These are phyloP conservation scores for Cephalopachus bancanus DNA, from an alignment of 2,797 vertebrate genomes.

Conservation along the genomic window DNA sequence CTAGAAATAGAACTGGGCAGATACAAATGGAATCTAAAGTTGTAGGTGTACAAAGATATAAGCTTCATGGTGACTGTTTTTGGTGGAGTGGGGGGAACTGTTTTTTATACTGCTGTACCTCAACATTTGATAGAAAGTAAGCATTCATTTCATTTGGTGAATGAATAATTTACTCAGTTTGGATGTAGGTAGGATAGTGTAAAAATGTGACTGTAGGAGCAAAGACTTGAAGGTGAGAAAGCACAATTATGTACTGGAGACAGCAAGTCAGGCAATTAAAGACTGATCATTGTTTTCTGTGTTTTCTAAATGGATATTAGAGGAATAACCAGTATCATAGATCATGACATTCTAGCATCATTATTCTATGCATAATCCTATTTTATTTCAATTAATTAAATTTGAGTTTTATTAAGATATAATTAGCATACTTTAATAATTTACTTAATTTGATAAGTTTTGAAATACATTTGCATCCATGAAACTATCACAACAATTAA, in stretches of 20 bases:
- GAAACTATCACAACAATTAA: not conserved
- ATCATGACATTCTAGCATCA: not conserved
- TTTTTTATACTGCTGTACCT: not conserved
- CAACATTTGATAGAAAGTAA: not conserved
- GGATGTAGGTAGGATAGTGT: not conserved
- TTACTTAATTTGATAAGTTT: not conserved
- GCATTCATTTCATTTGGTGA: not conserved
- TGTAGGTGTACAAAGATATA: not conserved
- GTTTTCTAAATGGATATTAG: not conserved
- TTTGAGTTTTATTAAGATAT: not conserved
- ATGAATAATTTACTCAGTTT: not conserved
- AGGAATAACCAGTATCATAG: not conserved
- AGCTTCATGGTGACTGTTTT: not conserved
- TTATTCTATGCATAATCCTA: not conserved
- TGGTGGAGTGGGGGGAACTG: not conserved
- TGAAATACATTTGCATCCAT: not conserved
- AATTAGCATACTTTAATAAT: not conserved
- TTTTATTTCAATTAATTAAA: conserved; percentile 7
- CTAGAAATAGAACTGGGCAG: not conserved
- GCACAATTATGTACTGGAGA: not conserved
- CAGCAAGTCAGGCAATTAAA: not conserved
- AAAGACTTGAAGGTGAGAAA: not conserved
- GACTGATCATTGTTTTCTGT: not conserved
- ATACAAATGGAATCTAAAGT: not conserved
- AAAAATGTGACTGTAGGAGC: not conserved